These are phyloP conservation scores for Butorides virescens DNA, from an alignment of 2,113 vertebrate genomes.

Conservation along the genomic window DNA sequence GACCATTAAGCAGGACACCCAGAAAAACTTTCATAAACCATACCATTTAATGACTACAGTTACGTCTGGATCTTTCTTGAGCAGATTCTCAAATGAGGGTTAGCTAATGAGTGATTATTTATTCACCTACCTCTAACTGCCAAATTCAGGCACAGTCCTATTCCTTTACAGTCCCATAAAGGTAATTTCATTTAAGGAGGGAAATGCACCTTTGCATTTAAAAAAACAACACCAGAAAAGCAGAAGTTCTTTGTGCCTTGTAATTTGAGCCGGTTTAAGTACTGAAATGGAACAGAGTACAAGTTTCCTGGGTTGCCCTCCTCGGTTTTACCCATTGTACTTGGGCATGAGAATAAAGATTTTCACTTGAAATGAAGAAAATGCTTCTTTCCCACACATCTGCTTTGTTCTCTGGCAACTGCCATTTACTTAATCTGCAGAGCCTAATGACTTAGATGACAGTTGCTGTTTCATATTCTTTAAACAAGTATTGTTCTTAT, in stretches of 20 bases:
- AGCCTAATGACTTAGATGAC: constrained; percentile 48
- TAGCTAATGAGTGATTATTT: constrained; percentile 10
- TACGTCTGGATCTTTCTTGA: background rate
- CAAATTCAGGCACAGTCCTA: background rate
- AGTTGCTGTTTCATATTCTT: constrained; percentile 10
- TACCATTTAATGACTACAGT: background rate
- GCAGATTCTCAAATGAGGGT: background rate
- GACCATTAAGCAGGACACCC: background rate
- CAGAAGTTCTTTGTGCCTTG: background rate
- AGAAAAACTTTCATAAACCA: background rate
- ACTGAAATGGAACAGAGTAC: background rate
- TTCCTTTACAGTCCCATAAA: background rate
- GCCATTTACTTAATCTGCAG: constrained; percentile 47
- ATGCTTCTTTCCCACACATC: background rate
- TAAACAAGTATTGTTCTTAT: background rate
- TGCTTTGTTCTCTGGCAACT: constrained; percentile 12
- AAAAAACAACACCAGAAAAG: background rate
- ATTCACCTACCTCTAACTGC: background rate
- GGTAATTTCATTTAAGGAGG: constrained; percentile 17
- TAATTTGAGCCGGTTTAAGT: background rate
- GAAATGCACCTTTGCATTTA: background rate
- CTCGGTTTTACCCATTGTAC: background rate
- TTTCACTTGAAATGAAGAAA: constrained; percentile 39
- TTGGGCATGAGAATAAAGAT: constrained; percentile 20
- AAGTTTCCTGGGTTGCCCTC: background rate